phyloP scores from a whole-genome alignment of 2,888 invertebrate genomes.

The Lepidochitona cinerea region DNA sequence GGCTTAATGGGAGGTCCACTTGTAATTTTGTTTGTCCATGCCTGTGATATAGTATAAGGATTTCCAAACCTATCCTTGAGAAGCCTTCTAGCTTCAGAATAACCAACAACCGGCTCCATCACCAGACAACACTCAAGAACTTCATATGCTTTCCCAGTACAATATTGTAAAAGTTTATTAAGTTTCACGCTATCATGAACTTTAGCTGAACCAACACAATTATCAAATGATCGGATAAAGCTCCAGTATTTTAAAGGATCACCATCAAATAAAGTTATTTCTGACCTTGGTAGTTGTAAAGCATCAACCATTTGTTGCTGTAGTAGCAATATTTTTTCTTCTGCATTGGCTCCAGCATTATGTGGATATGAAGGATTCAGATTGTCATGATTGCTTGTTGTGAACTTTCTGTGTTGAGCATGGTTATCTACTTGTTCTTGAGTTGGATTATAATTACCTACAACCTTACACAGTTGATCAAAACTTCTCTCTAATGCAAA shows the following conservation, averaged over 20 bases:
- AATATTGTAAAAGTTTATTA: not conserved
- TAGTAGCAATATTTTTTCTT: too few species aligned
- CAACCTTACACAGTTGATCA: too few species aligned
- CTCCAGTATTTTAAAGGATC: not conserved
- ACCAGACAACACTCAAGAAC: not conserved
- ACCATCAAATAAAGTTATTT: not conserved
- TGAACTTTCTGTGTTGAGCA: too few species aligned
- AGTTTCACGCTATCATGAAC: not conserved
- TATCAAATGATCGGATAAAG: not conserved
- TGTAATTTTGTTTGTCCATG: not conserved
- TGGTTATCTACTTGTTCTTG: too few species aligned
- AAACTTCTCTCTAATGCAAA: too few species aligned
- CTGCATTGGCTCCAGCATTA: too few species aligned
- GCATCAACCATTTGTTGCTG: too few species aligned
- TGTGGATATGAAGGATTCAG: too few species aligned
- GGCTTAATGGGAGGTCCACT: not conserved
- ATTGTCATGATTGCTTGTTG: too few species aligned
- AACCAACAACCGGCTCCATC: not conserved
- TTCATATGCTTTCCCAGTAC: not conserved
- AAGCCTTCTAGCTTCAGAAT: not conserved
- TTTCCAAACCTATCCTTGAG: not conserved
- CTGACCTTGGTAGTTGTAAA: not conserved
- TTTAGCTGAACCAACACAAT: too few species aligned
- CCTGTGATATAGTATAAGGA: not conserved
- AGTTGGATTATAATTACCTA: too few species aligned